Percentiles rank a stretch among this genome's conserved stretches.
phyloP scores from a whole-genome alignment of 1,140 invertebrate genomes.

The Platorchestia sp. region DNA sequence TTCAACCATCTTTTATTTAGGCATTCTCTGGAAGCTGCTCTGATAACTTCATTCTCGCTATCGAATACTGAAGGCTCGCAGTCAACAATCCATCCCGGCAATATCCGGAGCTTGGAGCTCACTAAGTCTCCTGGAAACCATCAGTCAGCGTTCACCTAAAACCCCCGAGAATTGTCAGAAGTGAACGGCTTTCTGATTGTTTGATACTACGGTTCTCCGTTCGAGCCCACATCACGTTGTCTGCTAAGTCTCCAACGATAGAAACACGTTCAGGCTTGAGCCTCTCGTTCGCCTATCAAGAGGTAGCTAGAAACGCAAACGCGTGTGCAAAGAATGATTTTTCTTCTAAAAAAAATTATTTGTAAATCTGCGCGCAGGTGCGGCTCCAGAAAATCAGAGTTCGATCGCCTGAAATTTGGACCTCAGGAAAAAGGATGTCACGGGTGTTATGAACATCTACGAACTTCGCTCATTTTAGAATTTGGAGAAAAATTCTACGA shows the following conservation, averaged over 20 bases:
- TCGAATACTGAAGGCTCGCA: slow-evolving; percentile 46
- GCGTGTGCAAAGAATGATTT: not conserved
- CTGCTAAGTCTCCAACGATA: slow-evolving; percentile 39
- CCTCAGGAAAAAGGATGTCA: too few species aligned
- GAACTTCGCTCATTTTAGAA: too few species aligned
- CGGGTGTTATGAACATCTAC: too few species aligned
- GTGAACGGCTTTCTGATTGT: slow-evolving; percentile 52
- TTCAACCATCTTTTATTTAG: not conserved
- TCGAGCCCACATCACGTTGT: slow-evolving; percentile 3
- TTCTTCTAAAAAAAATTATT: not conserved
- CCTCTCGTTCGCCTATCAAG: not conserved
- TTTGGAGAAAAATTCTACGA: too few species aligned
- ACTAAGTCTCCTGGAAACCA: slow-evolving; percentile 47
- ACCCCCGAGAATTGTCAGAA: slow-evolving; percentile 37
- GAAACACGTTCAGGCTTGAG: slow-evolving; percentile 37
- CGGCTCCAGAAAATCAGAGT: too few species aligned
- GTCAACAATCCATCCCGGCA: slow-evolving; percentile 49
- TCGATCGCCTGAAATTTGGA: too few species aligned
- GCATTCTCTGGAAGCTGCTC: slow-evolving; percentile 22
- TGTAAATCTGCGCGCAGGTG: too few species aligned
- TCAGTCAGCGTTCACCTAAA: slow-evolving; percentile 55
- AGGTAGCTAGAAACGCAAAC: not conserved
- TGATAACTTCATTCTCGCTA: slow-evolving; percentile 40
- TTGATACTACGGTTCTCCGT: slow-evolving; percentile 16
- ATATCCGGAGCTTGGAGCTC: slow-evolving; percentile 48